Percentiles rank a stretch among this genome's conserved stretches.
phyloP scores from a whole-genome alignment of 2,113 vertebrate genomes.

The Anthoscopus minutus region DNA sequence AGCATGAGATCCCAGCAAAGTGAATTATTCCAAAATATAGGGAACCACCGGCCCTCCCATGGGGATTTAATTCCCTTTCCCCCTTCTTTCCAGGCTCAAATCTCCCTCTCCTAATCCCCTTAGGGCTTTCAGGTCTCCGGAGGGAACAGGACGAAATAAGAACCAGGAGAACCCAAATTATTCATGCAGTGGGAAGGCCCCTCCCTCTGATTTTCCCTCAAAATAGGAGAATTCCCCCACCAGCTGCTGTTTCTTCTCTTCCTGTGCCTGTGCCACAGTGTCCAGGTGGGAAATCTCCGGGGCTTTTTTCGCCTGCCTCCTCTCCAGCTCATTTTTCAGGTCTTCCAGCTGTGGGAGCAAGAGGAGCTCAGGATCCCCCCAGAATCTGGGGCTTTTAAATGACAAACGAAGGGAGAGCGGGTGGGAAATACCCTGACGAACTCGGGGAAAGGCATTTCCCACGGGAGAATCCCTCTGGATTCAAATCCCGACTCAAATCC shows the following conservation, averaged over 20 bases:
- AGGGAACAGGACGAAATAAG: rapidly evolving
- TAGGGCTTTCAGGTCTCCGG: no score
- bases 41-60: neutral
- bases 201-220: neutral
- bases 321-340: slow-evolving; percentile 24
- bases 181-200: neutral
- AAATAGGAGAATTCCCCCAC: neutral
- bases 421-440: neutral
- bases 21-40: rapidly evolving
- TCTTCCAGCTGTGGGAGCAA: neutral
- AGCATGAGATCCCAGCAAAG: neutral
- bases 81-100: neutral
- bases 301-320: neutral
- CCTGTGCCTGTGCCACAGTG: rapidly evolving
- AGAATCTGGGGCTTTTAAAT: neutral
- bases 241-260: neutral
- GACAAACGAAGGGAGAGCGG: rapidly evolving
- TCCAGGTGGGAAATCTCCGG: neutral
- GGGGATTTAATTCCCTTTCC: neutral
- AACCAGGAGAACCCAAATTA: neutral
- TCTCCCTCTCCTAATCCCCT: neutral
- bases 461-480: neutral
- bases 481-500: neutral
- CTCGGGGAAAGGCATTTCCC: neutral
- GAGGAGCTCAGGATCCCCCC: neutral